Conservation (phyloP, 1,140 invertebrate species). For the Arion vulgaris region DNA sequence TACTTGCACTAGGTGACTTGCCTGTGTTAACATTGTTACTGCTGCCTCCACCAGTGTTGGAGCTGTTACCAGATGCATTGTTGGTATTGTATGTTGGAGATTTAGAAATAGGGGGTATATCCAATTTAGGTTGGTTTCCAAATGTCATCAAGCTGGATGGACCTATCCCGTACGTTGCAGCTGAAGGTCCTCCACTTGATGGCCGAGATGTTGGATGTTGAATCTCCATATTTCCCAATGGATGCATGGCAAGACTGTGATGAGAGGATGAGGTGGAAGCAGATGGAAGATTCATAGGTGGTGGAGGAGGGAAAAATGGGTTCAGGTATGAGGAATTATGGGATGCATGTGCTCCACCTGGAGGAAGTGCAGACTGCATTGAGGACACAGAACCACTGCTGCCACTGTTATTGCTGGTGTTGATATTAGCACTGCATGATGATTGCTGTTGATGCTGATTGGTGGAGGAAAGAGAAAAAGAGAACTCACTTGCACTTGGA, state of each 20-base stretch:
- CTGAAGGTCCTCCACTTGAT: background rate
- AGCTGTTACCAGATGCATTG: background rate
- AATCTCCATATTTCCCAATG: slow-evolving; percentile 38
- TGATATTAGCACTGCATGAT: slow-evolving; percentile 34
- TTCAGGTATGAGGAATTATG: slow-evolving; percentile 26
- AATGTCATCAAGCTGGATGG: slow-evolving; percentile 36
- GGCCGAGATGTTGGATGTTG: slow-evolving; percentile 24
- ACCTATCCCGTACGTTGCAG: slow-evolving; percentile 9
- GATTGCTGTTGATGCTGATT: slow-evolving; percentile 13
- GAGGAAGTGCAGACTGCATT: slow-evolving; percentile 28
- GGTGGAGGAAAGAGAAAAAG: slow-evolving; percentile 25
- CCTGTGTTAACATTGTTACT: background rate
- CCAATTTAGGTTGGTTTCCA: slow-evolving; percentile 31
- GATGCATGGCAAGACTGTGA: slow-evolving; percentile 29
- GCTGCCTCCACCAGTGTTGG: background rate
- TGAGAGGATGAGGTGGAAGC: slow-evolving; percentile 33
- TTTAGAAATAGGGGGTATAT: slow-evolving; percentile 34
- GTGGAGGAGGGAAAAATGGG: slow-evolving; percentile 34
- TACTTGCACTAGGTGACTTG: background rate
- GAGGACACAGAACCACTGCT: slow-evolving; percentile 27
- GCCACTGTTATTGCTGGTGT: slow-evolving; percentile 15
- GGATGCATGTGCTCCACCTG: slow-evolving; percentile 50
- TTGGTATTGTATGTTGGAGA: slow-evolving; percentile 32
- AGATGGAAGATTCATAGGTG: slow-evolving; percentile 29
- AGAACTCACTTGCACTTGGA: slow-evolving; percentile 6